Base-by-base conservation (phyloP, 2,888 invertebrate genomes). In the Pegoplata infirma region DNA sequence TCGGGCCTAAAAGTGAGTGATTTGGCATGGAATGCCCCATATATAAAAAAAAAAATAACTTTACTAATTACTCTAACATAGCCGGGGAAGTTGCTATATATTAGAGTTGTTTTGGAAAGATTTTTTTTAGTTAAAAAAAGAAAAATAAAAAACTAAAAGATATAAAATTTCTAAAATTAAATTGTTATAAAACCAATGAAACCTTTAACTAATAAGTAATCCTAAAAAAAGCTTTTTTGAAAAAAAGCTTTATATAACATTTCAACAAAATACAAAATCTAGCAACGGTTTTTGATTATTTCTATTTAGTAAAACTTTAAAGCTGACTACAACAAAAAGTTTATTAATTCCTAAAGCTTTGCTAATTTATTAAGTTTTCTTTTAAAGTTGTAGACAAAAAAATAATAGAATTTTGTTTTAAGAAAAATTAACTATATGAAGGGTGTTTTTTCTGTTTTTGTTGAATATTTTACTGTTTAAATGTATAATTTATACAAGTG, bases 41-140 rank as follows among this genome's bases (percentile, higher is more conserved):
- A n/a, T n/a, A n/a, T n/a, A n/a, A n/a, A n/a, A n/a, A n/a, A n/a
- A n/a, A n/a, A n/a, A n/a, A n/a, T n/a, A n/a, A n/a, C n/a, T n/a
- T n/a, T n/a, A n/a, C n/a, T n/a, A 40, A 71, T 83, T 84, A 84
- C 87, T 86, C 88, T 85, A 84, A 81, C 83, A 85, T 88, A 89
- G 89, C 89, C 86, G 89, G 89, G 89, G 89, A 89, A 89, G 89
- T 86, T 86, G 89, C 89, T 88, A 89, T 84, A 84, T 76, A 83
- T 83, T 83, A 85, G 88, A 89, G 86, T 84, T 82, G 17, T 1
- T 32, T 32, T 32, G n/a, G n/a, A n/a, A n/a, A n/a, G n/a, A n/a
- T n/a, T 32, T 6, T 10, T 55, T 5, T 25, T 71, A n/a, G 28
- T 25, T 49, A 19, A 36, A 25, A 25, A 25, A 25, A 28, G 6